Base-by-base conservation (phyloP, 2,888 invertebrate species). In the Arctia plantaginis region DNA sequence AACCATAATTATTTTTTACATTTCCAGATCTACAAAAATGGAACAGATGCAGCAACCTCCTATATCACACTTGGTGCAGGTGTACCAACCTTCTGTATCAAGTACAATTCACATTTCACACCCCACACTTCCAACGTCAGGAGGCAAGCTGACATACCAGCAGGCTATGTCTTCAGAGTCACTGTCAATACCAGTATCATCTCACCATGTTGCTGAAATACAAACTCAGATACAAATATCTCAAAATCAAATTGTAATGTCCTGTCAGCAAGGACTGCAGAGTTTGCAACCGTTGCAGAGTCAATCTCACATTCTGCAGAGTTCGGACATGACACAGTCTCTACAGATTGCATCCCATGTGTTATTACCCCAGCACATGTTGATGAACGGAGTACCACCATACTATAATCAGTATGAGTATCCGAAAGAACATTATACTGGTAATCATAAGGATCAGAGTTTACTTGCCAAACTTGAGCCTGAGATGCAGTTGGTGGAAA, bases 311-410 rank as follows among this genome's bases (percentile, higher is more conserved):
- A 84, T 91, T 0, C 72, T 94, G 23, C 94, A 93, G 73, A 86
- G 85, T 64, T 84, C 91, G 0, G 93, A 93, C 2, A 86, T 93
- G 79, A 89, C 88, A 0, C 91, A 92, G 65, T 89, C 92, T 1
- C 79, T 94, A 33, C 93, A 93, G 77, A 93, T 94, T 33, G 91
- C 93, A 0, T 93, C 94, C 0, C 94, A 95, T 77, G 90, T 95
- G 59, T 87, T 94, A 20, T 72, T 95, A 10, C 94, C 95, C 15
- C 93, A 93, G 82, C 93, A 94, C 73, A 87, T 94, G 82, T 74
- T 95, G 4, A 87, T 93, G 23, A 91, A 91, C 78, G 91, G 89
- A 3, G 87, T 93, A 64, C 92, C 92, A 62, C 89, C 90, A 1
- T 93, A 90, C 75, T 94, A 90, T 47, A 90, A 90, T n/a, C 91